These are phyloP conservation scores for Perca fluviatilis DNA, from an alignment of 2,113 vertebrate genomes.

Conservation along the genomic window DNA sequence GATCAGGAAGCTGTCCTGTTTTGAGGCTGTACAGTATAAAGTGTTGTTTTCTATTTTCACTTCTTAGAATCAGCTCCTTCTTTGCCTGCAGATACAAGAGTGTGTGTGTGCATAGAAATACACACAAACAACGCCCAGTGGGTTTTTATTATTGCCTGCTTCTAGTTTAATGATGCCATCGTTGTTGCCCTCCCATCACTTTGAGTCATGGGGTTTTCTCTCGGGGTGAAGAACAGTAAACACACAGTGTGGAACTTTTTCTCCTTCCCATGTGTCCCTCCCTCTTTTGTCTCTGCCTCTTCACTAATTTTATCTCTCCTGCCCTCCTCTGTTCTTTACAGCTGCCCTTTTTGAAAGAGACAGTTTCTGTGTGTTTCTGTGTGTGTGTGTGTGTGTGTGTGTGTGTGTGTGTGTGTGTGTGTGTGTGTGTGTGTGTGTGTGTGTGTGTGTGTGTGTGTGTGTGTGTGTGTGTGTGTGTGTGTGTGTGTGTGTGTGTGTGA, in stretches of 20 bases:
- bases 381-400: neutral
- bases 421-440: too few species aligned
- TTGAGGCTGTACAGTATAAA: neutral
- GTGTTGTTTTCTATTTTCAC: neutral
- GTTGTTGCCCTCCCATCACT: constrained; percentile 41
- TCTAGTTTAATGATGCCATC: constrained; percentile 51
- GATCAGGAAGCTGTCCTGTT: constrained; percentile 10
- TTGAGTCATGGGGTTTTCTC: constrained; percentile 53
- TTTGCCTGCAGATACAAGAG: constrained; percentile 24
- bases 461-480: too few species aligned
- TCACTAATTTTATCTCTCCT: neutral
- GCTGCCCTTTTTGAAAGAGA: neutral
- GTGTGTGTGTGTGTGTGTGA: too few species aligned
- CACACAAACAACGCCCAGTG: constrained; percentile 26
- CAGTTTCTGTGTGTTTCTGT: constrained; percentile 3
- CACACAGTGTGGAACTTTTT: constrained; percentile 9
- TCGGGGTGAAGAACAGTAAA: constrained; percentile 35
- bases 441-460: too few species aligned
- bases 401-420: neutral
- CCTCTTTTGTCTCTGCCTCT: neutral
- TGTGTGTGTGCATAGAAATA: neutral
- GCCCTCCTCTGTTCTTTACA: neutral
- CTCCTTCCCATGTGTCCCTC: constrained; percentile 2
- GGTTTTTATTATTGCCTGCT: constrained; percentile 40
- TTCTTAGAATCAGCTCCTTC: constrained; percentile 8